A percentile compares a stretch with the other conserved stretches of the same genome.
Evolutionary conservation across 2,113 vertebrate genomes (phyloP).

Genomic region (Toxostoma redivivum): DNA sequence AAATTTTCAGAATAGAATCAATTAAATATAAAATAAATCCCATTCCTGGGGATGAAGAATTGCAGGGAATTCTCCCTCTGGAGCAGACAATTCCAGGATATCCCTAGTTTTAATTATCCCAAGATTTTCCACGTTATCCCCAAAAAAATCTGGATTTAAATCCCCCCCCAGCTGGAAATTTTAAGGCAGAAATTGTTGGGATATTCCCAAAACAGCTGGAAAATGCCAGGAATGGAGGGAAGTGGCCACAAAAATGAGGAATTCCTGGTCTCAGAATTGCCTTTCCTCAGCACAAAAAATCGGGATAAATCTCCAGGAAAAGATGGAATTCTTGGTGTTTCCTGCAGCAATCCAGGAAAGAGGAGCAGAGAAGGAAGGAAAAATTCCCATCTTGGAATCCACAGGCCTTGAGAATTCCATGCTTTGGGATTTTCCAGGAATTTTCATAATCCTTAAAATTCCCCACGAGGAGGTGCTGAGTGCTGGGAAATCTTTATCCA

Average conservation of each 20-base stretch:
- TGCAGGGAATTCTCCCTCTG: neutral
- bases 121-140: neutral
- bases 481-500: neutral
- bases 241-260: rapidly evolving
- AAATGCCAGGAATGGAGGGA: neutral
- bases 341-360: neutral
- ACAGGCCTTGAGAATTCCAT: neutral
- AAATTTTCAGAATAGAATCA: neutral
- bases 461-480: too few relatives aligned
- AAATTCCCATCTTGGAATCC: neutral
- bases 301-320: neutral
- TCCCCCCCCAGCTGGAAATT: neutral
- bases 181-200: neutral
- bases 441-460: neutral
- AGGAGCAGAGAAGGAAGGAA: neutral
- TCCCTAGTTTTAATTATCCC: neutral
- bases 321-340: neutral
- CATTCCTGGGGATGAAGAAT: neutral
- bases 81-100: neutral
- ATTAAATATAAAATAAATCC: neutral
- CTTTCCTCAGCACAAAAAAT: neutral
- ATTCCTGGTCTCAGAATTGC: neutral
- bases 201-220: neutral
- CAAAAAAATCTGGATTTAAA: neutral
- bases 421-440: neutral